Base-by-base conservation (phyloP, 2,797 vertebrate species). In the Lindbergichthys nudifrons region DNA sequence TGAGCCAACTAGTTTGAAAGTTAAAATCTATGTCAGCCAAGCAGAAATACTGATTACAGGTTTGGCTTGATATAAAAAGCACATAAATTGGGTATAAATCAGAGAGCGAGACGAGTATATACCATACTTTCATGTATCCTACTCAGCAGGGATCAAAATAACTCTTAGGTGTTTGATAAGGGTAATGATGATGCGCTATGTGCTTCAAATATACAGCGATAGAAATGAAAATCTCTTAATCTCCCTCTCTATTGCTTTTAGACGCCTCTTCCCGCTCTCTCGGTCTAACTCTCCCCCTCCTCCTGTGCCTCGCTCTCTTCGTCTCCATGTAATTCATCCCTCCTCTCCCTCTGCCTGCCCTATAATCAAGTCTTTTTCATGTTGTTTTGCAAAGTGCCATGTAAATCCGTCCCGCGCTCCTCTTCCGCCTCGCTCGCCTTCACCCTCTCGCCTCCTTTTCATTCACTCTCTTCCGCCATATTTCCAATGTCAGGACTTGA, bases 311-410 rank as follows among this genome's bases (percentile, higher is more conserved):
- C 26, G 8, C 75, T 76, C 71, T 76, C 75, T 79, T 79, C 80
- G 65, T 88, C 74, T 79, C 48, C 74, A 42, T 71, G 72, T 88
- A 80, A 89, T 76, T 73, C 81, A 72, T 75, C 45, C 74, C 72
- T 79, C 73, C 77, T 83, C 67, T 79, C 73, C 71, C 81, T 82
- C 77, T 51, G 64, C 82, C 89, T 78, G 50, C 47, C 80, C 81
- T 76, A 73, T 88, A 89, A 88, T 92, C 83, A 87, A 88, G 83
- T 88, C 81, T 88, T 84, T 84, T 88, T 93, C 76, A 85, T 88
- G 84, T 83, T 81, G 80, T 84, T 89, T 73, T 75, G 67, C 70
- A 77, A 83, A 88, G 77, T 81, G 73, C 66, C 70, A 50, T 63
- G 70, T 16, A 47, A 77, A 71, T 80, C 46, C 62, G 75, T 85